phyloP scores from a whole-genome alignment of 35 echinoderm and acorn worm species.

The Apostichopus californicus region DNA sequence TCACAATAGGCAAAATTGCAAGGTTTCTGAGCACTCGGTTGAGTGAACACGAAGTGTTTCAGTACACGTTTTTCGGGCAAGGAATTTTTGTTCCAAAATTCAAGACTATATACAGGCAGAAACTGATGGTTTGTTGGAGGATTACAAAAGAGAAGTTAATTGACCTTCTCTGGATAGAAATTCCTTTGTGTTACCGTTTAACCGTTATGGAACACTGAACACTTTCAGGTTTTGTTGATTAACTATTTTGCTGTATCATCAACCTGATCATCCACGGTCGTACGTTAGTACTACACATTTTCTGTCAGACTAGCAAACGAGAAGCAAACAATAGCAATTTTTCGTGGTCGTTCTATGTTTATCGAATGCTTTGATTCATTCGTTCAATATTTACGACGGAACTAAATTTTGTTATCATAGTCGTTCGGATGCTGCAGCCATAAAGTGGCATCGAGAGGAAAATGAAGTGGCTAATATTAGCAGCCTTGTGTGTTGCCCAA shows the following conservation, averaged over 20 bases:
- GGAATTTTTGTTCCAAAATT: not conserved
- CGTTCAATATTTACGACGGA: not conserved
- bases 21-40: not conserved
- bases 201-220: not conserved
- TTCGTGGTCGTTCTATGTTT: no score
- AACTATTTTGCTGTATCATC: not conserved
- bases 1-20: not conserved
- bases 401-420: not conserved
- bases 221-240: not conserved
- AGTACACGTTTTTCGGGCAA: not conserved
- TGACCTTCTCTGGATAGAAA: not conserved
- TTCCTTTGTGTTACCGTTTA: not conserved
- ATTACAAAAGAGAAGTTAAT: not conserved
- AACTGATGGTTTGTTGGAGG: not conserved
- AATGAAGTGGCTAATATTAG: not conserved
- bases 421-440: not conserved
- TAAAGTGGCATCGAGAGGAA: not conserved
- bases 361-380: not conserved
- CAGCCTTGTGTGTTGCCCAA: not conserved
- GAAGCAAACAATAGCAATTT: no score
- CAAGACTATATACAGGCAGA: not conserved
- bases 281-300: not conserved
- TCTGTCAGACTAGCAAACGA: no score
- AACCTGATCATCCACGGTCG: not conserved
- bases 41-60: not conserved